These are phyloP conservation scores for Eupithecia vulgata DNA, from an alignment of 2,888 invertebrate species.

Conservation along the genomic window DNA sequence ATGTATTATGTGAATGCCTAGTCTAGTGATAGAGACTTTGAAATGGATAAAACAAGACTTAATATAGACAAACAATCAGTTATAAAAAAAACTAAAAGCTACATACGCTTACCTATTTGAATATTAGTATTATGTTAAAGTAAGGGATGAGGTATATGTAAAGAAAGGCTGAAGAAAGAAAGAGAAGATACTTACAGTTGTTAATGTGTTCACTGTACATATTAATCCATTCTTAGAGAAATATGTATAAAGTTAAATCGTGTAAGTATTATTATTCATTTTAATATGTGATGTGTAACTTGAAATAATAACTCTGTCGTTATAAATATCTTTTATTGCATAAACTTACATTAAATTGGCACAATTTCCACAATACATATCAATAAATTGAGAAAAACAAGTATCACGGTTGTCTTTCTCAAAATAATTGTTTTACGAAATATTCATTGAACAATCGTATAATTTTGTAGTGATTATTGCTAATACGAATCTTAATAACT, in stretches of 20 bases:
- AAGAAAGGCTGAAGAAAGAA: constrained; percentile 47
- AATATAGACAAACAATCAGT: not conserved
- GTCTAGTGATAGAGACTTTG: constrained; percentile 11
- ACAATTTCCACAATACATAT: constrained; percentile 53
- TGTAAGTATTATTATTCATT: constrained; percentile 14
- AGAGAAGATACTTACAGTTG: not conserved
- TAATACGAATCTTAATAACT: constrained; percentile 25
- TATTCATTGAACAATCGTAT: constrained; percentile 49
- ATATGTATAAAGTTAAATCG: constrained; percentile 10
- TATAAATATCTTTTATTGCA: constrained; percentile 50
- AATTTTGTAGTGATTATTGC: constrained; percentile 33
- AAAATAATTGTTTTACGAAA: constrained; percentile 69
- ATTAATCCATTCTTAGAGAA: constrained; percentile 21
- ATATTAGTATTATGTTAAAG: not conserved
- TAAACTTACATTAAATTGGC: constrained; percentile 59
- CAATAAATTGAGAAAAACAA: constrained; percentile 82
- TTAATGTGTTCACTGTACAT: constrained; percentile 19
- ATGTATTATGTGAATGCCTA: constrained; percentile 14
- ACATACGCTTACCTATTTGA: constrained; percentile 32
- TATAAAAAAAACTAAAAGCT: not conserved
- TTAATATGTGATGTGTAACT: not conserved
- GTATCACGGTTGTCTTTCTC: constrained; percentile 74
- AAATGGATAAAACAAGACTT: not conserved
- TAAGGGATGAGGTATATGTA: not conserved
- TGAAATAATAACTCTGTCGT: constrained; percentile 34